Evolutionary conservation across 2,797 vertebrate genomes (phyloP).

Genomic region (Premnoplex brunnescens): DNA sequence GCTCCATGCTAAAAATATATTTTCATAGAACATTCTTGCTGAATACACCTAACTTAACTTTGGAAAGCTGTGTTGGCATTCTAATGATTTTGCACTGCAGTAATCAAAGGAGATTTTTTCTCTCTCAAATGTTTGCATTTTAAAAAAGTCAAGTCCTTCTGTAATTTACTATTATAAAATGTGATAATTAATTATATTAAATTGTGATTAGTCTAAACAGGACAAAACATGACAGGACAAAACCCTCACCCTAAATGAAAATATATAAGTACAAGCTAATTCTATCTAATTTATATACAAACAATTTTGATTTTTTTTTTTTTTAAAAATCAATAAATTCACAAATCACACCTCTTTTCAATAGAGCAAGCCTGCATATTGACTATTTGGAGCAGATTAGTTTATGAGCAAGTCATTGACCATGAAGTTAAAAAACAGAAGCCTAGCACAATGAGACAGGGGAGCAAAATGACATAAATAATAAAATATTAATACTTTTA

Average conservation of each 20-base stretch:
- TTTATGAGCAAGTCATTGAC: not conserved
- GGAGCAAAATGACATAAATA: not conserved
- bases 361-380: not conserved
- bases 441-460: not conserved
- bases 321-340: not conserved
- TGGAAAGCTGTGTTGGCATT: not conserved
- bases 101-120: not conserved
- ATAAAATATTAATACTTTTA: not conserved
- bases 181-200: not conserved
- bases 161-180: not conserved
- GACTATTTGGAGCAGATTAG: not conserved
- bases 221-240: not conserved
- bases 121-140: not conserved
- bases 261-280: not conserved
- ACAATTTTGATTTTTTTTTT: not conserved
- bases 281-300: not conserved
- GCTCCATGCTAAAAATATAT: not conserved
- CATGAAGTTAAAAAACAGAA: not conserved
- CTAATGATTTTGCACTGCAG: not conserved
- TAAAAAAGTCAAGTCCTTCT: not conserved
- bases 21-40: not conserved
- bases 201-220: not conserved
- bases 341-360: not conserved
- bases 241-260: no score
- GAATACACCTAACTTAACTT: not conserved